Percentiles rank a stretch among this genome's conserved stretches.
phyloP scores from a whole-genome alignment of 2,797 vertebrate genomes.

The Muscicapa comitata region DNA sequence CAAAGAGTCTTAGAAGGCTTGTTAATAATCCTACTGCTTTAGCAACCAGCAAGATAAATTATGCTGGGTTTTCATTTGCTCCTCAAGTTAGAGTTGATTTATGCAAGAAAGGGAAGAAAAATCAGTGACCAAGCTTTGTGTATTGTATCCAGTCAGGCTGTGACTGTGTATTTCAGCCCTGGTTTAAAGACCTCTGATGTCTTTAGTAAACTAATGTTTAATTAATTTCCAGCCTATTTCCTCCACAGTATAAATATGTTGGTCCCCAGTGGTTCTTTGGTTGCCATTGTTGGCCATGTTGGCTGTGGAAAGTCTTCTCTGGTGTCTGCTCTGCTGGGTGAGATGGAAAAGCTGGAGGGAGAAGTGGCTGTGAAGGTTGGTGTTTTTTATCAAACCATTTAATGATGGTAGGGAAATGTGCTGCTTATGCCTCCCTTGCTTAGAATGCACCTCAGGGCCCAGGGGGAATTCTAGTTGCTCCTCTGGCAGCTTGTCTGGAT shows the following conservation, averaged over 20 bases:
- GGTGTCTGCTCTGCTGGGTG: slow-evolving; percentile 90
- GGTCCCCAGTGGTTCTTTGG: slow-evolving; percentile 87
- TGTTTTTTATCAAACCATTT: not conserved
- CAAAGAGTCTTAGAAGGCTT: not conserved
- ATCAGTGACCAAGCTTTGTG: not conserved
- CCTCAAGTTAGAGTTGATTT: not conserved
- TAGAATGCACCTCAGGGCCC: not conserved
- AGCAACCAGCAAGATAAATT: not conserved
- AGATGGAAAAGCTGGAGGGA: slow-evolving; percentile 94
- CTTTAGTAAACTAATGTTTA: slow-evolving; percentile 46
- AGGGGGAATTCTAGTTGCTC: not conserved
- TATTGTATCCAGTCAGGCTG: not conserved
- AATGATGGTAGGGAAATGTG: not conserved
- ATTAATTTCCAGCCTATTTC: slow-evolving; percentile 60
- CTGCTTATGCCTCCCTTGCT: not conserved
- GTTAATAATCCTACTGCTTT: not conserved
- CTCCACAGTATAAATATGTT: slow-evolving; percentile 84
- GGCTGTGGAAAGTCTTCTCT: slow-evolving; percentile 96
- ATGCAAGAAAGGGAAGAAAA: not conserved
- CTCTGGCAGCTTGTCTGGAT: not conserved
- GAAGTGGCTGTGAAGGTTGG: slow-evolving; percentile 86
- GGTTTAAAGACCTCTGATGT: not conserved
- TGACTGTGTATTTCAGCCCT: not conserved
- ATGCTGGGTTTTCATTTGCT: not conserved
- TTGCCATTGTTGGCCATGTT: slow-evolving; percentile 92